phyloP scores from a whole-genome alignment of 2,113 vertebrate genomes.

The Aspiorhynchus laticeps region DNA sequence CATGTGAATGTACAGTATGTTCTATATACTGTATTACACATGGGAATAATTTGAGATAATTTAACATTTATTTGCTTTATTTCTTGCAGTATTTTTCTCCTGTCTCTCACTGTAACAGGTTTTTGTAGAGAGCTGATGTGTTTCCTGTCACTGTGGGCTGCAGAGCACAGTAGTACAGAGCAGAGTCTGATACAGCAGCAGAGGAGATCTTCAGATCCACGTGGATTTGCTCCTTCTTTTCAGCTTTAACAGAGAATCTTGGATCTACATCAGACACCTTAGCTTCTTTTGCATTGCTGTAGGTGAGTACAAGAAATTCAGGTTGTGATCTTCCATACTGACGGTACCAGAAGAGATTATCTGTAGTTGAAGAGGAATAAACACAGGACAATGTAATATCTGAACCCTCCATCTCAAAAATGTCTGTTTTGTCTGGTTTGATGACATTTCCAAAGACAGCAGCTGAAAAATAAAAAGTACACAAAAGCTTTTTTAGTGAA shows the following conservation, averaged over 20 bases:
- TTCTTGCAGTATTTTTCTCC: no score
- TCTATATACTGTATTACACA: no score
- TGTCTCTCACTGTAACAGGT: no score
- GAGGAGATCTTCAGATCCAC: no score
- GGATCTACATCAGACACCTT: neutral
- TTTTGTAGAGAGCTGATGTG: no score
- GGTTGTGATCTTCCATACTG: slow-evolving; percentile 3
- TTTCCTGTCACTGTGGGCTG: no score
- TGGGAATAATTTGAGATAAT: neutral
- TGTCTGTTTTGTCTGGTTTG: neutral
- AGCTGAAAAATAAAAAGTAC: neutral
- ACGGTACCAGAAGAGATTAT: neutral
- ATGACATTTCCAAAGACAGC: neutral
- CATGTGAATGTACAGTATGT: no score
- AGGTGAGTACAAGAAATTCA: neutral
- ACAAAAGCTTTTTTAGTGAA: neutral
- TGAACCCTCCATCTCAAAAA: neutral
- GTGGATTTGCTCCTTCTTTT: no score
- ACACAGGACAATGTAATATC: neutral
- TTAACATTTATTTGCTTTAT: no score
- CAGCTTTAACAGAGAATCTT: neutral
- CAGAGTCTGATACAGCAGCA: no score
- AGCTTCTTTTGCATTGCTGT: neutral
- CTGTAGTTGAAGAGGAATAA: neutral
- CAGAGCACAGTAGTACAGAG: no score